Conservation (phyloP, 2,113 vertebrate genomes). For the Crotalus horridus region DNA sequence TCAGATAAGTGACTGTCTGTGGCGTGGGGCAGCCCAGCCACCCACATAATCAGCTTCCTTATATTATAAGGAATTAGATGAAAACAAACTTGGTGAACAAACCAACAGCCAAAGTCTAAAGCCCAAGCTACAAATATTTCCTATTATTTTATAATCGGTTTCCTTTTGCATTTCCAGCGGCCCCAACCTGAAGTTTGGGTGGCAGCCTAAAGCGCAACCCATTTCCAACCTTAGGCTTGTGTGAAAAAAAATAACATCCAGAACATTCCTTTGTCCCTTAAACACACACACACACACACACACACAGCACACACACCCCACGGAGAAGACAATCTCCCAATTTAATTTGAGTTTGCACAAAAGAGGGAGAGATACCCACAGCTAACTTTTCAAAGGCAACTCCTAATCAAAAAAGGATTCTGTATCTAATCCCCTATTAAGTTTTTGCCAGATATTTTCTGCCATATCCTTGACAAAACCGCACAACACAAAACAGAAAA, state of each 20-base stretch:
- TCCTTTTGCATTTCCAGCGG: neutral
- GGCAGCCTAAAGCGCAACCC: neutral
- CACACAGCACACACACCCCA: too few relatives aligned
- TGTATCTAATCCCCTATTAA: slow-evolving; percentile 50
- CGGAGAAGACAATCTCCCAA: slow-evolving; percentile 32
- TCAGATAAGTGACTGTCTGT: too few relatives aligned
- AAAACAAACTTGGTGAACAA: too few relatives aligned
- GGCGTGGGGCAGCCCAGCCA: neutral
- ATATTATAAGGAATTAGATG: too few relatives aligned
- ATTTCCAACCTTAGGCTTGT: neutral
- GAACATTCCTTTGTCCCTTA: slow-evolving; percentile 17
- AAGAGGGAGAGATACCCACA: slow-evolving; percentile 33
- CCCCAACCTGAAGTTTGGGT: neutral
- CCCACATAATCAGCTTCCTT: neutral
- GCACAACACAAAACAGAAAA: slow-evolving; percentile 30
- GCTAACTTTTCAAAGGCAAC: slow-evolving; percentile 30
- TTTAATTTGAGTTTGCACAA: slow-evolving; percentile 51
- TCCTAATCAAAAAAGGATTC: slow-evolving; percentile 51
- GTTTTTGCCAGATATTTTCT: slow-evolving; percentile 46
- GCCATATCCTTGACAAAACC: slow-evolving; percentile 35
- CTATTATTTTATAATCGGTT: too few relatives aligned
- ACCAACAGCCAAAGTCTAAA: too few relatives aligned
- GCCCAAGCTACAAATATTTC: too few relatives aligned
- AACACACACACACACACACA: neutral
- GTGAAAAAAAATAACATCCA: slow-evolving; percentile 17